These are phyloP conservation scores for Perca fluviatilis DNA, from an alignment of 2,113 vertebrate genomes.

Conservation along the genomic window DNA sequence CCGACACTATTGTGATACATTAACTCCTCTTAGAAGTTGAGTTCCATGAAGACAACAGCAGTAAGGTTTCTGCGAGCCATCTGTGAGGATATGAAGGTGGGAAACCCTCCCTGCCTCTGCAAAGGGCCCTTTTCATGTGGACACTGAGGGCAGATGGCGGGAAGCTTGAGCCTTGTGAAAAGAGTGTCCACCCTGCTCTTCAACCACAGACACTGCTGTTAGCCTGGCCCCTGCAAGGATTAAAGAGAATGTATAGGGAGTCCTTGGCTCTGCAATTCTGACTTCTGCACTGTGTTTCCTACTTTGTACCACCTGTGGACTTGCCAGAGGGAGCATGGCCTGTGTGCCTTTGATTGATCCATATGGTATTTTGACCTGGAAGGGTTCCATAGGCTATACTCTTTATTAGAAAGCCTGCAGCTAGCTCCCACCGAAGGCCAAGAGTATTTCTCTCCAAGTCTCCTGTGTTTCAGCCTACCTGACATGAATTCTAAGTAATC, in stretches of 20 bases:
- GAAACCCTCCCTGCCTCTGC: constrained; percentile 12
- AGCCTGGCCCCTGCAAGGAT: constrained; percentile 56
- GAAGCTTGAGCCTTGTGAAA: constrained; percentile 60
- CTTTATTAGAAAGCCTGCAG: constrained; percentile 70
- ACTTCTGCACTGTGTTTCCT: constrained; percentile 60
- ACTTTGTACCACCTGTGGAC: constrained; percentile 74
- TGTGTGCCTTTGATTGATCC: constrained; percentile 72
- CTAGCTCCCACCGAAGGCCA: constrained; percentile 51
- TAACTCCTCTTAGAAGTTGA: constrained; percentile 9
- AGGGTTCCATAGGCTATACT: constrained; percentile 64
- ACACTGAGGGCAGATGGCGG: constrained; percentile 50
- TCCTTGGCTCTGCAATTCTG: constrained; percentile 38
- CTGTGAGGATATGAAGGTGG: constrained; percentile 38
- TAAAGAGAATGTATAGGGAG: constrained; percentile 72
- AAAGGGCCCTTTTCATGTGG: constrained; percentile 50
- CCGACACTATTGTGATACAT: too few relatives aligned
- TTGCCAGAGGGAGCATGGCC: constrained; percentile 57
- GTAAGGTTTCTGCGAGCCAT: constrained; percentile 14
- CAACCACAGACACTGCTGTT: constrained; percentile 58
- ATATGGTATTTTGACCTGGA: constrained; percentile 65
- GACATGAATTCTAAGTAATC: constrained; percentile 74
- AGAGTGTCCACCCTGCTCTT: constrained; percentile 61
- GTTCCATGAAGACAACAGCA: constrained; percentile 18
- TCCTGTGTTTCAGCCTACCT: constrained; percentile 64
- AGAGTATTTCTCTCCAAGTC: constrained; percentile 59